A percentile compares a stretch with the other conserved stretches of the same genome.
phyloP scores from a whole-genome alignment of 1,140 invertebrate genomes.

The Copidosoma floridanum region DNA sequence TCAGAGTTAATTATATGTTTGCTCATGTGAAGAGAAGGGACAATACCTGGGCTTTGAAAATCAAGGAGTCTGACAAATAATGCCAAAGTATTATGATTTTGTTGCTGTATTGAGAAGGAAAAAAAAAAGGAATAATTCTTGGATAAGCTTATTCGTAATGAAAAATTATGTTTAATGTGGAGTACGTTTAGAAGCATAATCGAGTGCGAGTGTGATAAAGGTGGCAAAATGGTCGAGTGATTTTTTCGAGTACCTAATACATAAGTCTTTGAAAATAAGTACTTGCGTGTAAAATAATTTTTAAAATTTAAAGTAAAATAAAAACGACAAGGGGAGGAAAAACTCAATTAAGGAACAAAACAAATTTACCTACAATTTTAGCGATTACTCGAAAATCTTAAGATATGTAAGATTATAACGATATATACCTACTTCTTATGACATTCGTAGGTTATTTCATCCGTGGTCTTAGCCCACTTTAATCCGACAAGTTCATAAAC shows the following conservation, averaged over 20 bases:
- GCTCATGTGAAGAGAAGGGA: constrained; percentile 23
- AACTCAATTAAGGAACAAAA: constrained; percentile 42
- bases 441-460: constrained; percentile 51
- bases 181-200: constrained; percentile 32
- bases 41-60: constrained; percentile 41
- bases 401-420: constrained; percentile 50
- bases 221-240: constrained; percentile 32
- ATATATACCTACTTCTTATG: too few relatives aligned
- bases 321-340: too few relatives aligned
- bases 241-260: constrained; percentile 31
- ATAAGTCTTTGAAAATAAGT: constrained; percentile 29
- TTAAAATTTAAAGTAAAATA: constrained; percentile 42
- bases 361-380: constrained; percentile 40
- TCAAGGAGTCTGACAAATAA: constrained; percentile 55
- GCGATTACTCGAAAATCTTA: constrained; percentile 40
- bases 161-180: constrained; percentile 40
- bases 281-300: constrained; percentile 47
- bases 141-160: constrained; percentile 35
- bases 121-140: constrained; percentile 35
- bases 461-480: constrained; percentile 49
- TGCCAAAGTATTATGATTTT: constrained; percentile 53
- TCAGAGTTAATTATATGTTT: too few relatives aligned
- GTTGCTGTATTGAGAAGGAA: constrained; percentile 33
- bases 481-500: constrained; percentile 55
- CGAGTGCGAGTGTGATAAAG: constrained; percentile 25